A percentile compares a stretch with the other conserved stretches of the same genome.
These are phyloP conservation scores for Bombus confusus DNA, from an alignment of 1,140 invertebrate genomes.

Conservation along the genomic window DNA sequence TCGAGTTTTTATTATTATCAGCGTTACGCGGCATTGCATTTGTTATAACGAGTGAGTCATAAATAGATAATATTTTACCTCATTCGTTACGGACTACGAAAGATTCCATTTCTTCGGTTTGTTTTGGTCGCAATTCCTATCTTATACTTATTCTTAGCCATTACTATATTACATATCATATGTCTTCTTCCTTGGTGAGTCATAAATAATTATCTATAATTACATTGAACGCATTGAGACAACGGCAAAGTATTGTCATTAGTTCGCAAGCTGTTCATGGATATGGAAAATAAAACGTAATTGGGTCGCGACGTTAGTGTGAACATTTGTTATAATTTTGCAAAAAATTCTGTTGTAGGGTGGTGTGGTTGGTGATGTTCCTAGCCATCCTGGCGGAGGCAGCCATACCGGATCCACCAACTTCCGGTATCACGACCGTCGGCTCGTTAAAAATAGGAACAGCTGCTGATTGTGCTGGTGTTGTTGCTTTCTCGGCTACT, in stretches of 20 bases:
- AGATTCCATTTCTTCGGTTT: too few relatives aligned
- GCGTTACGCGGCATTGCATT: too few relatives aligned
- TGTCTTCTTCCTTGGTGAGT: neutral
- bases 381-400: conserved; percentile 71
- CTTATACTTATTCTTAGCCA: too few relatives aligned
- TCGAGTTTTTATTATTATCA: too few relatives aligned
- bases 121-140: too few relatives aligned
- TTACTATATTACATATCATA: too few relatives aligned
- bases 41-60: too few relatives aligned
- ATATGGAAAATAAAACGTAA: neutral
- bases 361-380: conserved; percentile 78
- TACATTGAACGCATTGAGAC: neutral
- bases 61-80: too few relatives aligned
- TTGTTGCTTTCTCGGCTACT: conserved; percentile 80
- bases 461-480: conserved; percentile 79
- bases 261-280: neutral
- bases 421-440: conserved; percentile 75
- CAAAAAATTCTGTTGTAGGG: conserved; percentile 66
- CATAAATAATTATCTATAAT: neutral
- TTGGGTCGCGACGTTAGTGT: too few relatives aligned
- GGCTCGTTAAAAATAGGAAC: conserved; percentile 79
- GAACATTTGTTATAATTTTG: neutral
- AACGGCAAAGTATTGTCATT: neutral
- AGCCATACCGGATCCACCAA: conserved; percentile 71
- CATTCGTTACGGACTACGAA: too few relatives aligned